Evolutionary conservation across 2,888 invertebrate species (phyloP).

Genomic region (Campoplex capitator): DNA sequence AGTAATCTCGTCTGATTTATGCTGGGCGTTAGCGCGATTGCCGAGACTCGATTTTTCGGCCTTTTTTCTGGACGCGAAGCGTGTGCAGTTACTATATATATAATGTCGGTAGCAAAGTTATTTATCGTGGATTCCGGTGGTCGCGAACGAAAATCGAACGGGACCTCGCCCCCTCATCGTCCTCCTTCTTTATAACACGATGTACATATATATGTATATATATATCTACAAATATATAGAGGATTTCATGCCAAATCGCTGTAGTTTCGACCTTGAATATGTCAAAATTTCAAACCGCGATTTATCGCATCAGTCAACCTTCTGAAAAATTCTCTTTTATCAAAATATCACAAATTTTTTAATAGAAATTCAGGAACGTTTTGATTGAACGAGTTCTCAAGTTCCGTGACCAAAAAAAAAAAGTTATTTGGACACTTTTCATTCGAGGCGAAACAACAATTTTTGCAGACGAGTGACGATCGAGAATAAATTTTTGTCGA

Average conservation of each 20-base stretch:
- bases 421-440: neutral
- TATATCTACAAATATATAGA: neutral
- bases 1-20: conserved; percentile 71
- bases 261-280: neutral
- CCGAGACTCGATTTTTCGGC: conserved; percentile 67
- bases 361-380: neutral
- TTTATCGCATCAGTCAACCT: neutral
- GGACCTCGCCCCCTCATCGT: conserved; percentile 31
- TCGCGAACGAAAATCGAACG: conserved; percentile 67
- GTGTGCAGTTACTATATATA: conserved; percentile 26
- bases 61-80: conserved; percentile 54
- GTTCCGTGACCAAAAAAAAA: neutral
- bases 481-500: neutral
- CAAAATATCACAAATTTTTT: neutral
- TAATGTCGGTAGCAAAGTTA: conserved; percentile 52
- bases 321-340: neutral
- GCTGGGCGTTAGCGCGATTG: conserved; percentile 69
- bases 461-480: neutral
- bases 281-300: neutral
- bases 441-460: neutral
- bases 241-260: conserved; percentile 8
- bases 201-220: neutral
- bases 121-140: conserved; percentile 65
- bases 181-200: conserved; percentile 33
- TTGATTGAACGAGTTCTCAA: neutral